Percentiles rank a stretch among this genome's conserved stretches.
Conservation (phyloP, 2,888 invertebrate species). For the Laothoe populi region DNA sequence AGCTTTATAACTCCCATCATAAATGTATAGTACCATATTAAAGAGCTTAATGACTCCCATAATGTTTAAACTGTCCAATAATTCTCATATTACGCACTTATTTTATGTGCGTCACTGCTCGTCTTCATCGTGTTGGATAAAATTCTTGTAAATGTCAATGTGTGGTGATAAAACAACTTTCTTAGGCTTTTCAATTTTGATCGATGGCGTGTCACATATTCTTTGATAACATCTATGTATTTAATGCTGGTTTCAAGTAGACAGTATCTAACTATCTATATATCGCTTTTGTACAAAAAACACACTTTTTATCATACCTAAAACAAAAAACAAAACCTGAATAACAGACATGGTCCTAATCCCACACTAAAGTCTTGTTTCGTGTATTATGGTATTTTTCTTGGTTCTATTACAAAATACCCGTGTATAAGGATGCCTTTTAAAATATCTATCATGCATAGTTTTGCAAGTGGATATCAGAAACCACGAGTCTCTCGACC, state of each 20-base stretch:
- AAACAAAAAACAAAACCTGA: no score
- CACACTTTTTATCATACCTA: no score
- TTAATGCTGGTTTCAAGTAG: not conserved
- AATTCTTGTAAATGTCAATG: slow-evolving; percentile 13
- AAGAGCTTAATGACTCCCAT: not conserved
- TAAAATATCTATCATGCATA: no score
- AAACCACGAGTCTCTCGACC: no score
- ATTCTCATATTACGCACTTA: slow-evolving; percentile 7
- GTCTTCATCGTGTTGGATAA: slow-evolving; percentile 16
- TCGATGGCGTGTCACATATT: slow-evolving; percentile 25
- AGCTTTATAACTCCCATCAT: not conserved
- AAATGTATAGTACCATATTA: not conserved
- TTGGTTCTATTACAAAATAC: no score
- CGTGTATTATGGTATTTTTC: no score
- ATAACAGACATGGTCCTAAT: no score
- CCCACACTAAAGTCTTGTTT: no score
- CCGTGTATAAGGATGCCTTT: no score
- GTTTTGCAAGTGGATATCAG: no score
- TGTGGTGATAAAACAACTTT: slow-evolving; percentile 4
- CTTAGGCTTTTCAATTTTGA: slow-evolving; percentile 11
- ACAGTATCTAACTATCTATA: no score
- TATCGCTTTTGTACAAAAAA: no score
- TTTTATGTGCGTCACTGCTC: slow-evolving; percentile 6
- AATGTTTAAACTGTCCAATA: slow-evolving; percentile 9
- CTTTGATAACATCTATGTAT: not conserved